Evolutionary conservation across 2,113 vertebrate species (phyloP), one percentile per base, ranked within the genome.

Genomic region (Bujurquina vittata): DNA sequence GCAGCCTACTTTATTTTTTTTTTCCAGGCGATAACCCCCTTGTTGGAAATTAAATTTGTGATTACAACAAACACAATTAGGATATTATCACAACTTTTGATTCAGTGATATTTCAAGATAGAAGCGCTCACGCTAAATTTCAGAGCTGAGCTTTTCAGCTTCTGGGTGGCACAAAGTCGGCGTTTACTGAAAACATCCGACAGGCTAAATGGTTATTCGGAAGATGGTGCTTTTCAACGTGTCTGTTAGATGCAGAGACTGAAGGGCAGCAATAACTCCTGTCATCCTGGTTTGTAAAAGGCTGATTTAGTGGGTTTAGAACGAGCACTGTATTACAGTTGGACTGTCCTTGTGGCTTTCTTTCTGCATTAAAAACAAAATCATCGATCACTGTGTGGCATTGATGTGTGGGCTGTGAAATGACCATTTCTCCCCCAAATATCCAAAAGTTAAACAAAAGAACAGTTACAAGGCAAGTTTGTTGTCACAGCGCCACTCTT

Each of bases 61-160:
- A 94, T 94, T 92, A 92, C 75, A 83, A 57, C 84, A 77, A 63
- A 78, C 60, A 88, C 90, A 91, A 91, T 94, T 93, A 93, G 67
- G 43, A 72, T 81, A 75, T 87, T 89, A 89, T 94, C 92, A 81
- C 33, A 56, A 72, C 81, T 83, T 88, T 77, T 87, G 86, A 86
- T 85, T 90, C 88, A 56, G 80, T 89, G 79, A 94, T 62, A 86
- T 85, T 86, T 85, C 29, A 81, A 84, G 73, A 88, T 81, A 77
- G 77, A 77, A 43, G 60, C 80, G 33, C 54, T 55, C 12, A n/a
- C 11, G 20, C 33, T 26, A 20, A 74, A 76, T 87, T 77, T 40
- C 55, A 15, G 31, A 55, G 69, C 1, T 31, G 17, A 55, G 7
- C 26, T 85, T 77, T 57, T 75, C 40, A 78, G 52, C 55, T 59